A percentile compares a stretch with the other conserved stretches of the same genome.
Evolutionary conservation across 2,797 vertebrate genomes (phyloP).

Genomic region (Chiroxiphia lanceolata): DNA sequence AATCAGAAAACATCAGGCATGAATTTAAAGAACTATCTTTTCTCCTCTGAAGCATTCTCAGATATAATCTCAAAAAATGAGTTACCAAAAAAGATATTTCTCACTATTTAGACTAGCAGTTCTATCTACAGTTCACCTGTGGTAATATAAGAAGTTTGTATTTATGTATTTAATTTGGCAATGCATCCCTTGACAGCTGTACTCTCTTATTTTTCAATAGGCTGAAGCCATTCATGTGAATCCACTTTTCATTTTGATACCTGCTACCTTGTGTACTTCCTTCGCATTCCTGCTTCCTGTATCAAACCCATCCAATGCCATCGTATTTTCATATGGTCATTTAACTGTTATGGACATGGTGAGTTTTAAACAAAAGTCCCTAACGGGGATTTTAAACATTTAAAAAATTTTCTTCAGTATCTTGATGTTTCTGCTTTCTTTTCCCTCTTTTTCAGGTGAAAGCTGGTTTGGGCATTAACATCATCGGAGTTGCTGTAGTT

Average conservation of each 20-base stretch:
- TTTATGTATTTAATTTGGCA: background rate
- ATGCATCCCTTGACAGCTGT: background rate
- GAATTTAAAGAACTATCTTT: background rate
- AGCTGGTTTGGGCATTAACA: constrained; percentile 89
- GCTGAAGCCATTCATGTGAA: constrained; percentile 90
- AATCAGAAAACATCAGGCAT: background rate
- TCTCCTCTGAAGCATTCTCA: background rate
- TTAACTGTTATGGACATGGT: constrained; percentile 88
- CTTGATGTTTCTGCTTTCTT: constrained; percentile 7
- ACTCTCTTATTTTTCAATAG: constrained; percentile 65
- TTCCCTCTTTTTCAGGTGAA: constrained; percentile 82
- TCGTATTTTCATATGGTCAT: constrained; percentile 91
- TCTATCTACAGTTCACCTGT: background rate
- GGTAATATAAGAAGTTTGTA: background rate
- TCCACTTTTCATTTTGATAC: constrained; percentile 89
- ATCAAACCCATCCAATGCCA: constrained; percentile 90
- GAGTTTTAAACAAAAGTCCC: constrained; percentile 55
- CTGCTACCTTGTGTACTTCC: constrained; percentile 88
- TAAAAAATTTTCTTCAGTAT: background rate
- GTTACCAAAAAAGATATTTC: background rate
- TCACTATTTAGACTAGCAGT: background rate
- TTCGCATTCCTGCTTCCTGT: constrained; percentile 92
- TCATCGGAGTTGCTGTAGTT: constrained; percentile 84
- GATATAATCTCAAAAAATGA: background rate
- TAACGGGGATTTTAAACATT: background rate